Evolutionary conservation across 2,888 invertebrate species (phyloP), one percentile per base, ranked within the genome.

Genomic region (Gortyna flavago): DNA sequence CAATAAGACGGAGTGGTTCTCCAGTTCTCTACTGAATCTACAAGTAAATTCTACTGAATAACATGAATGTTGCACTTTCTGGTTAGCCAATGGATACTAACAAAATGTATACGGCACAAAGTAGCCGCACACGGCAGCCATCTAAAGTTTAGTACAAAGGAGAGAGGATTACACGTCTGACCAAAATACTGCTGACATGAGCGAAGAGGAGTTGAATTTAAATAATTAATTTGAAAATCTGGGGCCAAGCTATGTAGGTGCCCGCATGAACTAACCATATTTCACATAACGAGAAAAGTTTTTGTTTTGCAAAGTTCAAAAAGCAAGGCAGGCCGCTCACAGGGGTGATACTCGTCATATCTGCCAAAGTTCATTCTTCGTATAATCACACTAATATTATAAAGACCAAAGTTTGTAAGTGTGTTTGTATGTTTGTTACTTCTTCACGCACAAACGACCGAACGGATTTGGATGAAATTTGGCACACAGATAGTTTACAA

Each of bases 21-120:
- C 41, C 4, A 76, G 77, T 21, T 44, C 32, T 29, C 51, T 51
- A 41, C 41, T 51, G 29, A 51, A 75, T 75, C 18, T 74, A 57
- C n/a, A 75, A 74, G 32, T 51, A 32, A 41, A 62, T 62, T 51
- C 8, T 48, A 38, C 38, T 35, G 54, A 38, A 32, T 48, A 65
- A n/a, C 57, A 72, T 80, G 57, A 80, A 80, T 51, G 72, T 65
- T 65, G 57, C 32, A 81, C 25, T 73, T 65, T 51, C 41, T 38
- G 13, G 73, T 72, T 32, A 74, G 51, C 18, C 41, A 25, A 29
- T 54, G 44, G n/a, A 32, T 25, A 32, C 29, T 11, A 80, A 29
- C n/a, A 66, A 16, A 73, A 48, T 61, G 35, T 67, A 54, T 35
- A 62, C 38, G 25, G 41, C 16, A 6, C 29, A 61, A 44, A 54